These are phyloP conservation scores for Clamator glandarius DNA, from an alignment of 2,797 vertebrate species.

Conservation along the genomic window DNA sequence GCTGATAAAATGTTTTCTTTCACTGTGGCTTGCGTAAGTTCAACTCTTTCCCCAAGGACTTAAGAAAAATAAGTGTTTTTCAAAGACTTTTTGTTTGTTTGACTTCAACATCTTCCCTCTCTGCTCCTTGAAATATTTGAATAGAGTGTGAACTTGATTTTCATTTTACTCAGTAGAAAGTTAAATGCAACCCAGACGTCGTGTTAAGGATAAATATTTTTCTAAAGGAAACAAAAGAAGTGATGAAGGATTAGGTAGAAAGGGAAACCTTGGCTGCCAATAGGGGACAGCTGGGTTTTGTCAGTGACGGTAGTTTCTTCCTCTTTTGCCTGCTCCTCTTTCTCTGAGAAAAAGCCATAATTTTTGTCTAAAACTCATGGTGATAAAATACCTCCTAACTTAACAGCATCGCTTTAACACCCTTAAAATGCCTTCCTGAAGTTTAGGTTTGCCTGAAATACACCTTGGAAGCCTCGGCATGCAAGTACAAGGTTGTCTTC, in stretches of 20 bases:
- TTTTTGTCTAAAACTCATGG: neutral
- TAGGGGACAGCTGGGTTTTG: conserved; percentile 45
- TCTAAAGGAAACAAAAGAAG: conserved; percentile 58
- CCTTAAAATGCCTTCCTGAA: neutral
- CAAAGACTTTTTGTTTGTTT: neutral
- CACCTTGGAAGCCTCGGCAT: neutral
- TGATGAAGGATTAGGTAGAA: conserved; percentile 50
- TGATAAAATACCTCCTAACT: neutral
- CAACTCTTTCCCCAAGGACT: neutral
- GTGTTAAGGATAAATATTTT: conserved; percentile 58
- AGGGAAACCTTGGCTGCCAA: conserved; percentile 11
- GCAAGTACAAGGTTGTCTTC: neutral
- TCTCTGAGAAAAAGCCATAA: neutral
- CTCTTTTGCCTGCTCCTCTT: neutral
- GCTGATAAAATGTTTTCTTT: conserved; percentile 11
- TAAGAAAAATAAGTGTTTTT: neutral
- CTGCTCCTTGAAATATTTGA: conserved; percentile 20
- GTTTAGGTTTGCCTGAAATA: neutral
- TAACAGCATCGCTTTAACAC: neutral
- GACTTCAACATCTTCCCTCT: neutral
- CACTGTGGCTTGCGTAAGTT: neutral
- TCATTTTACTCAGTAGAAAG: conserved; percentile 24
- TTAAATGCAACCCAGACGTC: neutral
- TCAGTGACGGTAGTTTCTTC: conserved; percentile 14
- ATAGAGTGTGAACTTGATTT: conserved; percentile 36